Base-by-base conservation (phyloP, 2,797 vertebrate species). In the Gymnodraco acuticeps region DNA sequence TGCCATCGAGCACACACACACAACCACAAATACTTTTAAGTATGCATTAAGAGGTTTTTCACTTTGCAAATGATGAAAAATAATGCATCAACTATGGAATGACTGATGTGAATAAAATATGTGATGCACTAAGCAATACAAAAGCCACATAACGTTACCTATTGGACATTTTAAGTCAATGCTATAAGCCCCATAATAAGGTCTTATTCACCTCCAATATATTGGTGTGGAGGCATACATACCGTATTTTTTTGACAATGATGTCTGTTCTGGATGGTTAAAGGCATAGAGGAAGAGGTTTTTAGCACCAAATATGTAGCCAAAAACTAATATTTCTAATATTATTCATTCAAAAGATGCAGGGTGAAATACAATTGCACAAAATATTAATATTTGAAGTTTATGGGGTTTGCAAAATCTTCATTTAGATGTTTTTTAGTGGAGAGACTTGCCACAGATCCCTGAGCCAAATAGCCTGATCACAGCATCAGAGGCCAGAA, bases 401-500 rank as follows among this genome's bases (percentile, higher is more conserved):
- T 59, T 23, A 60, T 69, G 33, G 12, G 23, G 20, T 0, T 10
- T 27, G 27, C 42, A 54, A 65, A 56, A 63, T 27, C 55, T 16
- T 41, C 23, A 63, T 55, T 62, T 5, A 42, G 68, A 48, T 47
- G 47, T 15, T 73, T 64, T 67, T 55, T 50, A 46, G 19, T 20
- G 11, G 27, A 53, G 51, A n/a, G 50, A 13, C 55, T 27, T 50
- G 19, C 53, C 59, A 62, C 20, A 27, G 16, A 70, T 55, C 2
- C 0, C 6, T 0, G 48, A 63, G 81, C 63, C 77, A 84, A 85
- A 78, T 8, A 19, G 53, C 59, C 50, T 16, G 82, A 76, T 74
- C 59, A 33, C 68, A 64, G 78, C 69, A 42, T 62, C 33, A 52
- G 52, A 75, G 33, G 60, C 58, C 76, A 80, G 80, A 79, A 83